Evolutionary conservation across 2,888 invertebrate genomes (phyloP), one percentile per base, ranked within the genome.

Genomic region (Ceratothoa steindachneri): DNA sequence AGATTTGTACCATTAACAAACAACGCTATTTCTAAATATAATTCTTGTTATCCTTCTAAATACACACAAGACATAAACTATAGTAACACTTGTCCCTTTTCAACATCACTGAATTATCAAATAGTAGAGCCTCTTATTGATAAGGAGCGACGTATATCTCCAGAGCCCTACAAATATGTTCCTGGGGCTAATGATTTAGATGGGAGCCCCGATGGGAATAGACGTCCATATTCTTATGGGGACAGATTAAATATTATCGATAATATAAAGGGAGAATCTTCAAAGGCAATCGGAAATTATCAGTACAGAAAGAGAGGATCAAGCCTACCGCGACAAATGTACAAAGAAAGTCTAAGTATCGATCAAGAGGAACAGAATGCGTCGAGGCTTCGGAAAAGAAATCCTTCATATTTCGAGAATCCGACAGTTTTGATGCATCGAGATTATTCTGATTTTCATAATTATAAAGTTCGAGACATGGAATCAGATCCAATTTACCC

Each of bases 391-490:
- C n/a, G 60, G 27, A 60, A 60, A 24, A 60, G 24, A 24, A 60
- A 24, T 60, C 41, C 41, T 41, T 60, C 24, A 22, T 60, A 60
- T 60, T 24, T 24, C 22, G 60, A 60, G n/a, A 60, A 60, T 3
- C 60, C 60, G 27, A 60, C 60, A 22, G 19, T 60, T 22, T 22
- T 60, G 60, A 60, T 60, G 60, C 60, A 60, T 24, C n/a, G 60
- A 60, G 60, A 60, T 24, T 60, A 60, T 60, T 60, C 60, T 12
- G 24, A 24, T 24, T 60, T 24, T 24, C 12, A 24, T 60, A 60
- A 24, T 12, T n/a, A 60, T n/a, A 60, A 60, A 24, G 27, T 24
- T 24, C 19, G 60, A 24, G 27, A 60, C 24, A 15, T 24, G 27
- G 27, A 60, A 2, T 22, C 22, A n/a, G 27, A 60, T 60, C 1